Evolutionary conservation across 2,113 vertebrate genomes (phyloP).

Genomic region (Laticauda laticaudata): DNA sequence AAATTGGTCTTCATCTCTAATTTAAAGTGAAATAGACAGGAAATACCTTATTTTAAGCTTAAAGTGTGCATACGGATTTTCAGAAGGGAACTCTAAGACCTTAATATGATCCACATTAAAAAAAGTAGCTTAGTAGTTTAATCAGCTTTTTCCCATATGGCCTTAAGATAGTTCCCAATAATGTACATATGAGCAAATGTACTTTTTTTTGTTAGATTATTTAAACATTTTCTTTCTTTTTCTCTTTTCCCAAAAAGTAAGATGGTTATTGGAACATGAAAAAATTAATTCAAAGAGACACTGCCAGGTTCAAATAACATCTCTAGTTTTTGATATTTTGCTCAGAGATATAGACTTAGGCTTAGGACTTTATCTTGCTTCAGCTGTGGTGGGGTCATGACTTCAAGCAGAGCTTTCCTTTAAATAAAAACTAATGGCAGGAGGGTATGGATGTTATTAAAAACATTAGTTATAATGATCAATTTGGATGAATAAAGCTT

Average conservation of each 20-base stretch:
- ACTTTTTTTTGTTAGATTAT: constrained; percentile 35
- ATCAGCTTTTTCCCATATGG: constrained; percentile 63
- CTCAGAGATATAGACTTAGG: constrained; percentile 19
- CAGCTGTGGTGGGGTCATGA: constrained; percentile 8
- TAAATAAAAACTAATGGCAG: constrained; percentile 13
- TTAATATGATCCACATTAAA: constrained; percentile 66
- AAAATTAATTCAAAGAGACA: constrained; percentile 34
- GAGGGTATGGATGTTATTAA: constrained; percentile 13
- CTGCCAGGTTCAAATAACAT: constrained; percentile 39
- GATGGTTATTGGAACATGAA: constrained; percentile 46
- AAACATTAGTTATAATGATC: background rate
- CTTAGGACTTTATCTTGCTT: constrained; percentile 13
- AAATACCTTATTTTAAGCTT: constrained; percentile 64
- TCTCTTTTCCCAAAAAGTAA: constrained; percentile 16
- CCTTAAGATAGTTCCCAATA: constrained; percentile 56
- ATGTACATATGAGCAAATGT: constrained; percentile 46
- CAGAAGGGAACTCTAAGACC: constrained; percentile 43
- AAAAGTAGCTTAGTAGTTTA: constrained; percentile 67
- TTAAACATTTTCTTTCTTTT: constrained; percentile 47
- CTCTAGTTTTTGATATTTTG: constrained; percentile 31
- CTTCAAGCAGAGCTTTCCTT: background rate
- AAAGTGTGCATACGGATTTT: constrained; percentile 44
- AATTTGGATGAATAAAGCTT: constrained; percentile 29
- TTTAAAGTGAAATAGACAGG: constrained; percentile 58
- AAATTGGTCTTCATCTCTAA: constrained; percentile 55